Evolutionary conservation across 2,113 vertebrate species (phyloP), one percentile per base, ranked within the genome.

Genomic region (Lamprologus sp.): DNA sequence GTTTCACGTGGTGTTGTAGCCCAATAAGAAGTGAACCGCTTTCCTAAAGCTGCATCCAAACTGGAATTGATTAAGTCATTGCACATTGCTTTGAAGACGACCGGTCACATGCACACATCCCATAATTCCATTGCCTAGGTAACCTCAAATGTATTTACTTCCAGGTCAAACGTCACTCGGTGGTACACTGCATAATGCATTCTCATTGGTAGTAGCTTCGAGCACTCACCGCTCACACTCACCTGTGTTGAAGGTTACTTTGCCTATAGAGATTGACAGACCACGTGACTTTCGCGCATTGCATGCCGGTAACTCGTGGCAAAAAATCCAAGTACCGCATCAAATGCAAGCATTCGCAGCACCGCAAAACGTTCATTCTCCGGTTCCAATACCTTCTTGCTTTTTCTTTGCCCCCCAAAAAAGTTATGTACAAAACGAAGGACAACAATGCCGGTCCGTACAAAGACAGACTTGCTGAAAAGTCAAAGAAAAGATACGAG

Each of bases 131-230:
- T 60, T 60, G 56, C 3, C 8, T 60, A 3, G 56, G 56, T 60
- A 60, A 60, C 56, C 56, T 10, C 2, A 60, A 60, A 33, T 33
- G 28, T 60, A 4, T 60, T 60, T 60, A 60, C 8, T 60, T 60
- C 56, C 56, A 60, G 28, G 28, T 33, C 14, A 33, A 19, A 60
- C 1, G 5, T 60, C 56, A 33, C 56, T 60, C 1, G 8, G 26
- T 60, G 26, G 0, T 31, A 58, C 13, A 58, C 0, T 9, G 55
- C 55, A 60, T 60, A 2, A 1, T 60, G 56, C 14, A 60, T 31
- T 60, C 56, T 60, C 26, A 60, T 60, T 60, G 56, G 1, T 58
- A 58, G 56, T 60, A 60, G 56, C 26, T 60, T 60, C 56, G 10
- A 31, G 56, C 26, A 60, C 26, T 60, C 26, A 31, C 26, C 1